Evolutionary conservation across 2,113 vertebrate genomes (phyloP).

Genomic region (Nycticryphes semicollaris): DNA sequence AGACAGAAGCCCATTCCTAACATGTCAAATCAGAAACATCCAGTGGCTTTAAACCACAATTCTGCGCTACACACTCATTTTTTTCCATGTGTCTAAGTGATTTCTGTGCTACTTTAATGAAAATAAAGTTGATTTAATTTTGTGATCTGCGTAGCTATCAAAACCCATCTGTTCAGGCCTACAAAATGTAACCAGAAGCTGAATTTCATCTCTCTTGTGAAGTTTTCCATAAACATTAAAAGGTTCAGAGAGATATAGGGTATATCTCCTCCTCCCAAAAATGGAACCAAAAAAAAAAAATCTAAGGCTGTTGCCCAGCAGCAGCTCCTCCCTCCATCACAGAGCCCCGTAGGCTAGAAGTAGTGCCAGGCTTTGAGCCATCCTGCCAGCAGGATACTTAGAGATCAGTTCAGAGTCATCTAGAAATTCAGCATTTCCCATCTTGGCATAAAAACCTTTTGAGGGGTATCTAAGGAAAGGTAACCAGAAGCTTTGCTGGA

Average conservation of each 20-base stretch:
- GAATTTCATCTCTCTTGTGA: slow-evolving; percentile 62
- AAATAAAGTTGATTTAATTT: slow-evolving; percentile 69
- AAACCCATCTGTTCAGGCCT: slow-evolving; percentile 72
- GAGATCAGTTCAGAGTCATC: slow-evolving; percentile 3
- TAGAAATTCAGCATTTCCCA: slow-evolving; percentile 18
- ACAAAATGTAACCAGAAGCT: slow-evolving; percentile 45
- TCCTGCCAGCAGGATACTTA: background rate
- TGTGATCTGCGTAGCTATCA: slow-evolving; percentile 66
- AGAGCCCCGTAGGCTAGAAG: background rate
- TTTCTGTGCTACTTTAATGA: slow-evolving; percentile 67
- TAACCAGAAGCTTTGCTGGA: background rate
- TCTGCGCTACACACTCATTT: slow-evolving; percentile 54
- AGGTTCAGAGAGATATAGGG: slow-evolving; percentile 27
- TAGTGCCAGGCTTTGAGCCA: slow-evolving; percentile 21
- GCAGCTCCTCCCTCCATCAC: background rate
- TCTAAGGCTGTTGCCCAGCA: background rate
- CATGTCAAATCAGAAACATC: slow-evolving; percentile 32
- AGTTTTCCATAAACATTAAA: slow-evolving; percentile 7
- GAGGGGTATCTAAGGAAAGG: background rate
- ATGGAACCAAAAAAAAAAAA: background rate
- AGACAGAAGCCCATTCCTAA: slow-evolving; percentile 12
- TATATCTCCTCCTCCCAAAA: background rate
- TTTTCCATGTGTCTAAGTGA: slow-evolving; percentile 64
- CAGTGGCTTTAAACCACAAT: slow-evolving; percentile 64
- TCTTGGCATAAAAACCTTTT: background rate